Percentiles rank a stretch among this genome's conserved stretches.
phyloP scores from a whole-genome alignment of 2,113 vertebrate species.

The Emydura subglobosa region DNA sequence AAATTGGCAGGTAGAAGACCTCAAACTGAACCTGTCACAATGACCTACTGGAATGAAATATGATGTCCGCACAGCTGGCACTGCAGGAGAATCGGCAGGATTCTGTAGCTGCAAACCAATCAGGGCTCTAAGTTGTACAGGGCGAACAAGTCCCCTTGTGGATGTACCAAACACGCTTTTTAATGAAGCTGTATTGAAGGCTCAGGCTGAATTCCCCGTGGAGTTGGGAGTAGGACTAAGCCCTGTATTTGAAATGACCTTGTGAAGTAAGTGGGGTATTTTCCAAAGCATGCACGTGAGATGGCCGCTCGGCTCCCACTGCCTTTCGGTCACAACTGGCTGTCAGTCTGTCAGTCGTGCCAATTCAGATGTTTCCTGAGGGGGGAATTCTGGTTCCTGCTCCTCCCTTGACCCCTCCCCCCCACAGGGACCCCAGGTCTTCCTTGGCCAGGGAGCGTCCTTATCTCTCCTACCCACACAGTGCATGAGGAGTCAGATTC shows the following conservation, averaged over 20 bases:
- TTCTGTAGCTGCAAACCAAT: neutral
- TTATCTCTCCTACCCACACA: neutral
- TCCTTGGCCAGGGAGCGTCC: neutral
- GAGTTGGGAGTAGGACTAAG: neutral
- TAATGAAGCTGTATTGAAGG: neutral
- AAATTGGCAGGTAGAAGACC: neutral
- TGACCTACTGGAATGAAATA: fast-evolving
- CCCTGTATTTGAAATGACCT: neutral
- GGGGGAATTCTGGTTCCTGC: neutral
- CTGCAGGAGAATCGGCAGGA: neutral
- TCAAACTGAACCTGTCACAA: fast-evolving
- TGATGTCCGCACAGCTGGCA: neutral
- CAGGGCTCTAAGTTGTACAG: fast-evolving
- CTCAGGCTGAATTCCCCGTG: neutral
- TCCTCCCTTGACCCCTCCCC: no score
- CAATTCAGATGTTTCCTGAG: neutral
- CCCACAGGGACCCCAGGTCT: neutral
- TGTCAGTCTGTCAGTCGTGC: neutral
- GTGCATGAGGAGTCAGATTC: neutral
- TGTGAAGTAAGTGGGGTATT: neutral
- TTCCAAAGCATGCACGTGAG: neutral
- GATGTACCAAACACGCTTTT: neutral
- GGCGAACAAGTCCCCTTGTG: neutral
- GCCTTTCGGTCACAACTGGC: neutral
- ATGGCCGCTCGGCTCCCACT: neutral